Evolutionary conservation across 2,797 vertebrate species (phyloP), one percentile per base, ranked within the genome.

Genomic region (Myripristis murdjan): DNA sequence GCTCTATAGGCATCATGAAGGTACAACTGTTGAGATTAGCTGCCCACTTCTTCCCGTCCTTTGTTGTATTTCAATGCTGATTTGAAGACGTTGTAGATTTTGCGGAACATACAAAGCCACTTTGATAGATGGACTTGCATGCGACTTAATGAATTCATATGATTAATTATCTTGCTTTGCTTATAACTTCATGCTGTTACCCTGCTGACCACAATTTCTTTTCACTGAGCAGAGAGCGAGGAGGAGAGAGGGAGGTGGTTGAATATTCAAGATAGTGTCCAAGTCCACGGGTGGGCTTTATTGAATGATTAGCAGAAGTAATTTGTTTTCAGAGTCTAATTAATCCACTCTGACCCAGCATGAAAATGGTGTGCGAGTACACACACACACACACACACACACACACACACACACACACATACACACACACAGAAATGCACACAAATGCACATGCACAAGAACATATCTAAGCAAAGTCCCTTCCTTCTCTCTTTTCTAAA

Each of bases 251-350:
- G 41, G 51, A 70, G 59, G 46, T 64, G 73, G 73, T 90, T 91
- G 78, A 86, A 90, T 92, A 88, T 92, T 89, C 79, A 84, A 84
- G 87, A 86, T 83, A 82, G 82, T 77, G 80, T 89, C 81, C 82
- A 58, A 57, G 67, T 81, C 68, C 79, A 84, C 75, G 75, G 86
- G 85, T 79, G 79, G 82, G 75, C 81, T 92, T 91, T 89, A 87
- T 85, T 90, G 83, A 91, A 91, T 87, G 88, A 93, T 93, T 93
- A 93, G 86, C 83, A 71, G 75, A 85, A 87, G 91, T 92, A 90
- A 94, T 93, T 93, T 91, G 91, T 93, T 94, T 92, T 93, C 79
- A 83, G 88, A 90, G 91, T 90, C 84, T 89, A 93, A 94, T 95
- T 94, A 93, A 90, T 91, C 86, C 81, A 72, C 70, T 79, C 72